A percentile compares a stretch with the other conserved stretches of the same genome.
Conservation (phyloP, 2,797 vertebrate genomes). For the Anguilla anguilla region DNA sequence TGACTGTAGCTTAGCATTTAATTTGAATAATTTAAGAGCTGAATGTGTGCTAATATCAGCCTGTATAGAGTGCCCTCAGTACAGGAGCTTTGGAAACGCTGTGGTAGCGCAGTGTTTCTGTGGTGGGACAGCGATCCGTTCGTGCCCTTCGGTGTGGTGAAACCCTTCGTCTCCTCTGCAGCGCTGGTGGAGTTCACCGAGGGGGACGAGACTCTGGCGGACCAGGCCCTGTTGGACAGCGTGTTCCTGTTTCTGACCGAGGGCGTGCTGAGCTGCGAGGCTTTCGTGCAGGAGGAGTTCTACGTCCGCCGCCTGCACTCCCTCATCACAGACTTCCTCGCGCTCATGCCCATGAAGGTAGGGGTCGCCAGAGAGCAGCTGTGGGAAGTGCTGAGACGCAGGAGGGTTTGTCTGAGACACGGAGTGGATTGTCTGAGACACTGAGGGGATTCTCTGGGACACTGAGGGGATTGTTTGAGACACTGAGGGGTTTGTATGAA, state of each 20-base stretch:
- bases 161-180: constrained; percentile 48
- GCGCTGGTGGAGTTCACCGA: constrained; percentile 95
- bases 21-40: neutral
- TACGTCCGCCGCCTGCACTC: constrained; percentile 90
- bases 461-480: neutral
- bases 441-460: no score
- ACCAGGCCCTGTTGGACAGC: constrained; percentile 86
- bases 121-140: neutral
- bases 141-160: neutral
- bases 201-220: constrained; percentile 90
- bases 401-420: neutral
- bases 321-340: constrained; percentile 93
- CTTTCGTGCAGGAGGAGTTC: constrained; percentile 91
- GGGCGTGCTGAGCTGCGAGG: constrained; percentile 86
- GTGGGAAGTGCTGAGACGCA: neutral
- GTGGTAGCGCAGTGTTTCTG: neutral
- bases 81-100: neutral
- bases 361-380: neutral
- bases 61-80: neutral
- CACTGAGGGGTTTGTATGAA: no score
- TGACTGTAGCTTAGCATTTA: neutral
- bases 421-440: neutral
- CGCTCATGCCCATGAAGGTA: constrained; percentile 99
- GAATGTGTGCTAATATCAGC: neutral
- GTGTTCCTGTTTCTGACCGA: constrained; percentile 95